Evolutionary conservation across 2,797 vertebrate genomes (phyloP).

Genomic region (Staurois parvus): DNA sequence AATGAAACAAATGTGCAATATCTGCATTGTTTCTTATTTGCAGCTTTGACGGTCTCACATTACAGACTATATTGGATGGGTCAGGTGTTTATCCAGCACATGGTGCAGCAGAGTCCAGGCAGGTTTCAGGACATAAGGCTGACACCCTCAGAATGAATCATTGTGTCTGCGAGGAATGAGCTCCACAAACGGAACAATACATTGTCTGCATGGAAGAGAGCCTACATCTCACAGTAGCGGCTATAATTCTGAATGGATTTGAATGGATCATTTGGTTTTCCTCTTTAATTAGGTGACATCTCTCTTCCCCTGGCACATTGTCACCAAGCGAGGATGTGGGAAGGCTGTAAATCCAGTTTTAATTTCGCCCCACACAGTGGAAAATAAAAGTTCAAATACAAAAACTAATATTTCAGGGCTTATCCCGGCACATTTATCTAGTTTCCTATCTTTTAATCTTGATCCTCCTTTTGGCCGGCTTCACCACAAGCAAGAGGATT

Average conservation of each 20-base stretch:
- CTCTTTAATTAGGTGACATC: constrained; percentile 9
- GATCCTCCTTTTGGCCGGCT: constrained; percentile 41
- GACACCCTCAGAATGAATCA: no score
- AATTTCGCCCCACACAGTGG: constrained; percentile 16
- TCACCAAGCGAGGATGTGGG: neutral
- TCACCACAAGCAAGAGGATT: constrained; percentile 52
- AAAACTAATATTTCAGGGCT: constrained; percentile 53
- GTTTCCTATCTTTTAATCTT: constrained; percentile 58
- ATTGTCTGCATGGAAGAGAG: no score
- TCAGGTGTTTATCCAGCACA: no score
- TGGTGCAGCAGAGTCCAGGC: no score
- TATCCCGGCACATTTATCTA: constrained; percentile 46
- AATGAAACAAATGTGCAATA: no score
- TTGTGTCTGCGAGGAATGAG: no score
- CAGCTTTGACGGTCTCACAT: no score
- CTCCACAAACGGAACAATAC: no score
- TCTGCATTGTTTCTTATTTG: no score
- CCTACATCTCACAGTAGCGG: no score
- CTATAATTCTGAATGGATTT: neutral
- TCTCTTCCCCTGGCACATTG: neutral
- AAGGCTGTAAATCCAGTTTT: constrained; percentile 35
- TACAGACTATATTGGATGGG: no score
- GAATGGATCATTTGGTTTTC: neutral
- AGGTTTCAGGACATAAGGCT: no score
- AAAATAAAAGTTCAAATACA: constrained; percentile 33